Evolutionary conservation across 2,888 invertebrate species (phyloP), one percentile per base, ranked within the genome.

Genomic region (Fragum sueziense): DNA sequence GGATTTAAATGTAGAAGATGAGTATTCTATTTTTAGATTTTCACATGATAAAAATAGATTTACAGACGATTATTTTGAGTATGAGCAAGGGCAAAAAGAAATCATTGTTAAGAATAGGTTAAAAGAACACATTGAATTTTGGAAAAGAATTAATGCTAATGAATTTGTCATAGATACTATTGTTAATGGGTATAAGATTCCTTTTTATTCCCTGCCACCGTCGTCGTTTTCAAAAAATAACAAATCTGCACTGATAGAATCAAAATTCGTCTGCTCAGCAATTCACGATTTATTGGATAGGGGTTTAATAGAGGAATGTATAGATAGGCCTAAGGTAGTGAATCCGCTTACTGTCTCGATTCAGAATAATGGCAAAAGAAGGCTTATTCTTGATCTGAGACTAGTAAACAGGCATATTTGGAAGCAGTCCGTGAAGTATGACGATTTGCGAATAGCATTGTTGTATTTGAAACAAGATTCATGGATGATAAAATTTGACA

Each of bases 41-140:
- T 52, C n/a, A n/a, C 33, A 61, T 67, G 33, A n/a, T n/a, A n/a
- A n/a, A 70, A 69, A 17, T 34, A 47, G 31, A 17, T 75, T 73
- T 69, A 78, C 62, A 17, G 20, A 41, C 25, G 76, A 76, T 34
- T 79, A 54, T 74, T 76, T 22, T 34, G 79, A 82, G 27, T 76
- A 76, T 51, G 76, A 82, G 27, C 68, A 76, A 54, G 72, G 76
- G 9, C 62, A 70, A 34, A 74, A 69, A 27, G 31, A 74, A 4
- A 77, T 77, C 37, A 29, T 80, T 14, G 73, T 65, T 31, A 73
- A 65, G 31, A 51, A 33, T 31, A 73, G 73, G 25, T 37, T 73
- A n/a, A 73, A 33, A 41, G 22, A 73, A n/a, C 31, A 65, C 52
- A 52, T 73, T 29, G 17, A 73, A 33, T 73, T 47, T 65, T 65